phyloP scores from a whole-genome alignment of 2,113 vertebrate genomes.

The Misgurnus mizolepis region DNA sequence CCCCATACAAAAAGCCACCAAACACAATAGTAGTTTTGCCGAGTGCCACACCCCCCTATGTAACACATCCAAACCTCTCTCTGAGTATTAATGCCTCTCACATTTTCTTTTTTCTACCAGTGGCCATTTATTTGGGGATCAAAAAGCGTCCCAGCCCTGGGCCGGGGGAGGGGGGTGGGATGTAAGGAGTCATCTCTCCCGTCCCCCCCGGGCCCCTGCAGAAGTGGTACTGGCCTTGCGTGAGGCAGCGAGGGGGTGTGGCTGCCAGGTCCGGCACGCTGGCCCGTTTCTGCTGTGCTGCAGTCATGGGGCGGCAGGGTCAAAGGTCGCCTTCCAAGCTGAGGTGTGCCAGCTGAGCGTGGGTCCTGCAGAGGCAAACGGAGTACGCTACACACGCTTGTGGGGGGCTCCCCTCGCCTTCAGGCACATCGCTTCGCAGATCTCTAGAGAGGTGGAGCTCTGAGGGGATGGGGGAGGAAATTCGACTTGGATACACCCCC shows the following conservation, averaged over 20 bases:
- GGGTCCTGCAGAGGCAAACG: constrained; percentile 75
- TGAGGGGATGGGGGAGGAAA: constrained; percentile 57
- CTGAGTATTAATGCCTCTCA: not conserved
- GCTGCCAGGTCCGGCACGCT: constrained; percentile 81
- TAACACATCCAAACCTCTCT: not conserved
- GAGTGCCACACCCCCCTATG: too few species aligned
- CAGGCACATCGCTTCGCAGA: constrained; percentile 85
- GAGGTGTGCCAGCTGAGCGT: constrained; percentile 88
- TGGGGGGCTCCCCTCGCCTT: constrained; percentile 85
- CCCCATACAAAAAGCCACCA: too few species aligned
- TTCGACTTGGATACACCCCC: constrained; percentile 32
- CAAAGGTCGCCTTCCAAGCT: constrained; percentile 83
- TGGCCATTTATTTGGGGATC: constrained; percentile 96
- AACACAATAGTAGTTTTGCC: too few species aligned
- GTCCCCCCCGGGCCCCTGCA: constrained; percentile 78
- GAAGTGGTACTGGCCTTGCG: constrained; percentile 84
- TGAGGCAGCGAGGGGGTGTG: constrained; percentile 81
- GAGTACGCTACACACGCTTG: constrained; percentile 83
- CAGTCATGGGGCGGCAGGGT: constrained; percentile 78
- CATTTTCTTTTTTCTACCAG: constrained; percentile 57
- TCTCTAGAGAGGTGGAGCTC: constrained; percentile 84
- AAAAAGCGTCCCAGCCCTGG: constrained; percentile 84
- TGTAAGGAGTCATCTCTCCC: constrained; percentile 74
- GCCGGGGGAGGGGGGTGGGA: constrained; percentile 75
- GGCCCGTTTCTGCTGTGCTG: constrained; percentile 88